Percentiles rank a stretch among this genome's conserved stretches.
Evolutionary conservation across 2,113 vertebrate genomes (phyloP).

Genomic region (Suricata suricatta): DNA sequence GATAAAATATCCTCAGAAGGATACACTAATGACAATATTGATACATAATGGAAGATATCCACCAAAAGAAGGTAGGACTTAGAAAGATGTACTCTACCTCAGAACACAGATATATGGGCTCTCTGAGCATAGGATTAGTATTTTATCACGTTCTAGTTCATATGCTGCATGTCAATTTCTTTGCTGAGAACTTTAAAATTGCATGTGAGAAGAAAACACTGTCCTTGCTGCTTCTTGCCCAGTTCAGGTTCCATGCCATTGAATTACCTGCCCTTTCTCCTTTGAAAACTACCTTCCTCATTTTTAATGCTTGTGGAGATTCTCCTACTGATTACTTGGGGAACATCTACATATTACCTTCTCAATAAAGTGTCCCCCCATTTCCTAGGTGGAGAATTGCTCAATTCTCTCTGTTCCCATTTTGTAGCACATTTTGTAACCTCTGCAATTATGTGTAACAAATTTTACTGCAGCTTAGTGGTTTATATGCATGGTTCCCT

Average conservation of each 20-base stretch:
- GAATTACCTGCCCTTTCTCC: not conserved
- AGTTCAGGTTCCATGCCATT: not conserved
- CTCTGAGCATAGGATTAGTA: not conserved
- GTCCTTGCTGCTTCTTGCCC: not conserved
- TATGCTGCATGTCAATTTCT: not conserved
- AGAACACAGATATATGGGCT: not conserved
- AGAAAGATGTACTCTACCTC: not conserved
- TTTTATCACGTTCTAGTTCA: not conserved
- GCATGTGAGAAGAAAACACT: not conserved
- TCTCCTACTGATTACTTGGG: not conserved
- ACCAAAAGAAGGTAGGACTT: not conserved
- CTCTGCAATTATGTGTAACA: not conserved
- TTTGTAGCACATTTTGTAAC: not conserved
- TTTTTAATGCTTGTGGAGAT: not conserved
- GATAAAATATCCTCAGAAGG: not conserved
- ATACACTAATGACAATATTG: not conserved
- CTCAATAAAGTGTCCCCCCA: not conserved
- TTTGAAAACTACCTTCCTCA: not conserved
- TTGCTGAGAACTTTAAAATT: not conserved
- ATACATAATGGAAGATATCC: not conserved
- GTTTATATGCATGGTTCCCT: not conserved
- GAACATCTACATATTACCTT: not conserved
- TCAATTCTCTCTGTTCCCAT: not conserved
- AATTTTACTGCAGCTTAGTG: not conserved
- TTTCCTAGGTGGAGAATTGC: not conserved